Conservation (phyloP, 2,797 vertebrate genomes). For the Melanotaenia trifasciata region DNA sequence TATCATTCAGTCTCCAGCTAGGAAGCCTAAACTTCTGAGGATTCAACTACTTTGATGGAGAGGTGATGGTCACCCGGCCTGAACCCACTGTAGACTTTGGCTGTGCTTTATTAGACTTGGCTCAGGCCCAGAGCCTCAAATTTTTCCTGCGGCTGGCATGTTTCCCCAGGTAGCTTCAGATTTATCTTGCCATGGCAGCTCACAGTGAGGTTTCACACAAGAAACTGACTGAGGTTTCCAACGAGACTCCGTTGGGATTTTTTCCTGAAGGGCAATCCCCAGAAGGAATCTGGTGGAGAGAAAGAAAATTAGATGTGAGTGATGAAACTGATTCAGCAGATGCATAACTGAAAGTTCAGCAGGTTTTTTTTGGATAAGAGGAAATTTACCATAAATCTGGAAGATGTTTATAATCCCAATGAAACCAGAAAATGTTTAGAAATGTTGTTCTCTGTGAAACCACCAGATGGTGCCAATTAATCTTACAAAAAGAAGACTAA, state of each 20-base stretch:
- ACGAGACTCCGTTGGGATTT: constrained; percentile 39
- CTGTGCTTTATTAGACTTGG: constrained; percentile 31
- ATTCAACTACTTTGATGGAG: neutral
- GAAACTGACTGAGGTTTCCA: constrained; percentile 61
- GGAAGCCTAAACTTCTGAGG: no score
- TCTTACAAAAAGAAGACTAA: neutral
- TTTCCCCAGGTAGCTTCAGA: neutral
- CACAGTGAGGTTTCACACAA: constrained; percentile 79
- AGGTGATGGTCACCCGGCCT: neutral
- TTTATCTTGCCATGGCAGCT: constrained; percentile 18
- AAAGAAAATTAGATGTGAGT: neutral
- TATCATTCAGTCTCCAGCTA: neutral
- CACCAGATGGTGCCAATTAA: constrained; percentile 12
- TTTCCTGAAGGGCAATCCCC: constrained; percentile 57
- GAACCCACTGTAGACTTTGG: neutral
- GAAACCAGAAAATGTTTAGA: no score
- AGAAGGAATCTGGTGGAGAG: constrained; percentile 55
- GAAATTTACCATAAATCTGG: neutral
- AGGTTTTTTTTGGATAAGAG: neutral
- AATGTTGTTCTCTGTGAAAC: neutral
- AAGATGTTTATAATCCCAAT: no score
- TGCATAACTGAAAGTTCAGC: no score
- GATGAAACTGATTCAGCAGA: neutral
- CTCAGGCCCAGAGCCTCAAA: neutral
- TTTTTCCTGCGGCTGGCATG: neutral